These are phyloP conservation scores for Microtus montanus DNA, from an alignment of 2,113 vertebrate species.

Conservation along the genomic window DNA sequence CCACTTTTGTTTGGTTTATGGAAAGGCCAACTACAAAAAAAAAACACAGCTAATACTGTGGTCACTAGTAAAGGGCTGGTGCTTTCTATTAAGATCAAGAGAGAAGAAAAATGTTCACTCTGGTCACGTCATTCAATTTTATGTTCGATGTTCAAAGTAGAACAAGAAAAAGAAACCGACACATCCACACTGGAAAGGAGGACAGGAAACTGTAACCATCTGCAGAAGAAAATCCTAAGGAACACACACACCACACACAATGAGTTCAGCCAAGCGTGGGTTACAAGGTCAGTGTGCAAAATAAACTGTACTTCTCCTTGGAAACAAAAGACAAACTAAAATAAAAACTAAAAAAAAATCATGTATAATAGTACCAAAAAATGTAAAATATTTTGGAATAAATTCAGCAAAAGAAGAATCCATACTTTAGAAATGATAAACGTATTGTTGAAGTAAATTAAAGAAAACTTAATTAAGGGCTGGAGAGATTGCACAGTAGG, in stretches of 20 bases:
- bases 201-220: neutral
- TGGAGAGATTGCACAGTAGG: neutral
- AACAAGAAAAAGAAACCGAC: neutral
- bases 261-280: neutral
- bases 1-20: neutral
- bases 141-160: neutral
- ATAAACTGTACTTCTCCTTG: neutral
- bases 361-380: neutral
- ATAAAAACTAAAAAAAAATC: neutral
- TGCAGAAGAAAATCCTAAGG: neutral
- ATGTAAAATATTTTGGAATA: neutral
- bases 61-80: neutral
- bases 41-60: neutral
- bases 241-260: neutral
- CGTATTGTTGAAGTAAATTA: slow-evolving; percentile 4
- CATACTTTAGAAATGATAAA: neutral
- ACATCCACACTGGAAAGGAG: neutral
- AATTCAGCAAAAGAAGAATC: neutral
- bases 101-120: neutral
- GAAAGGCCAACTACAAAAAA: neutral
- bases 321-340: neutral
- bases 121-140: neutral
- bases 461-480: neutral
- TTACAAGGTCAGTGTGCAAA: neutral
- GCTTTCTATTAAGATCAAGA: neutral